Base-by-base conservation (phyloP, 2,888 invertebrate genomes). In the Drosophila algonquin region DNA sequence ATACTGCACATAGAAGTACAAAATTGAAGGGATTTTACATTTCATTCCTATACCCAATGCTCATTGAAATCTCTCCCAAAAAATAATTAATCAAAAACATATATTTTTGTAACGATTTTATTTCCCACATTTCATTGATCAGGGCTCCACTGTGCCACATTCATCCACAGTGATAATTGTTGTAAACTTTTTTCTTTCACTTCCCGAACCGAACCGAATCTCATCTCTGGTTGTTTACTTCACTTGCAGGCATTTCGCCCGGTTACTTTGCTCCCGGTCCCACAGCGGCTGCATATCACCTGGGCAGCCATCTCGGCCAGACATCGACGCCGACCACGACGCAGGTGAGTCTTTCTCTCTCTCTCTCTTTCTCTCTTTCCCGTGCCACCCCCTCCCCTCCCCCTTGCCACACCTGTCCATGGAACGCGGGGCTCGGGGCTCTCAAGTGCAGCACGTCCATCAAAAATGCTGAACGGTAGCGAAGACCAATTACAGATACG, bases 201-300 rank as follows among this genome's bases (percentile, higher is more conserved):
- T 30, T 16, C n/a, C 46, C 30, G 21, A 16, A 14, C 14, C 35
- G 14, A 40, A 44, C 62, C 35, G 14, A 50, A 52, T 69, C 71
- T 58, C 60, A 56, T 75, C 58, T 59, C 52, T 70, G 51, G 14
- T 55, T 74, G 56, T 65, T 78, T 59, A 55, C 60, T 82, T 68
- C 79, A 79, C 64, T 90, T 90, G 73, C 86, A 92, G 92, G 92
- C 79, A 92, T 92, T 76, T 91, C 92, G 80, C 92, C 92, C 75
- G 91, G 92, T 78, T 92, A 92, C 88, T 92, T 92, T 80, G 91
- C 92, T 69, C 92, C 92, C 74, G 92, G 92, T 69, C 92, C 92
- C 88, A 78, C 87, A 73, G 92, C 92, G 81, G 92, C 92, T 74
- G 92, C 92, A 87, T 92, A 92, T 90, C 92, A 92, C 79, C 90